Evolutionary conservation across 2,888 invertebrate genomes (phyloP).

Genomic region (Cybosia mesomella): DNA sequence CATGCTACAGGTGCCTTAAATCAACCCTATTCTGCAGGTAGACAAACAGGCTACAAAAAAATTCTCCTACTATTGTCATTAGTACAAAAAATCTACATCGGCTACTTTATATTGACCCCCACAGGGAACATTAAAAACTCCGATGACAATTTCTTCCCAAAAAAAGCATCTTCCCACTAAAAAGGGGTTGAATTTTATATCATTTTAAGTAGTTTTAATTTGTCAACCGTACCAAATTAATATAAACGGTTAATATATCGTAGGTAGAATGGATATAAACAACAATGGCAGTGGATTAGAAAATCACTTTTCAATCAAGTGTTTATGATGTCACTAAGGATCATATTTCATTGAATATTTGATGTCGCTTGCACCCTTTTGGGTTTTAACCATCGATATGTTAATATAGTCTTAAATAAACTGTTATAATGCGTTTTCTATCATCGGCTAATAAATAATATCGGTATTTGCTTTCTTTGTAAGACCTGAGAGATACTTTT

Average conservation of each 20-base stretch:
- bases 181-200: conserved; percentile 55
- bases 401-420: conserved; percentile 58
- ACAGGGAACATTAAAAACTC: conserved; percentile 17
- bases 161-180: conserved; percentile 23
- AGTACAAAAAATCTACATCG: conserved; percentile 17
- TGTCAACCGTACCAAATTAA: conserved; percentile 76
- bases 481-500: conserved; percentile 47
- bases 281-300: background rate
- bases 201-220: conserved; percentile 71
- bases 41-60: background rate
- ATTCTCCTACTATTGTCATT: background rate
- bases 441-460: conserved; percentile 50
- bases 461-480: conserved; percentile 42
- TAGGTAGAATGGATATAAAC: background rate
- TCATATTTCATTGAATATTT: background rate
- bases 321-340: background rate
- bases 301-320: background rate
- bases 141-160: conserved; percentile 18
- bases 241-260: conserved; percentile 59
- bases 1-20: background rate
- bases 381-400: conserved; percentile 51
- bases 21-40: background rate
- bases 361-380: background rate
- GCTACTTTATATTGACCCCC: conserved; percentile 27
- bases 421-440: conserved; percentile 45